phyloP scores from a whole-genome alignment of 2,113 vertebrate genomes.

The Chunga burmeisteri region DNA sequence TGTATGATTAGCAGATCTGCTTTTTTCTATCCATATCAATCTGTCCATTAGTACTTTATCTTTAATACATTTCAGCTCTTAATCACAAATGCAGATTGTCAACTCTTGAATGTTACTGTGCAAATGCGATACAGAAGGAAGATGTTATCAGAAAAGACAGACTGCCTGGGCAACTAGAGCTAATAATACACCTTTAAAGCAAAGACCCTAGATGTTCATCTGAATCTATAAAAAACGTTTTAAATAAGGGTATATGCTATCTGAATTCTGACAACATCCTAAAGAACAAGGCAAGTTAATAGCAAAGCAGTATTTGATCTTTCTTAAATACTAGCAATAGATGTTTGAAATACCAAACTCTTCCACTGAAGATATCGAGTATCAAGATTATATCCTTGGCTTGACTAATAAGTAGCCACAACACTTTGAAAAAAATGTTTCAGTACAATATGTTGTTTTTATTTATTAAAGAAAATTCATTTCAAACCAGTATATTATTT shows the following conservation, averaged over 20 bases:
- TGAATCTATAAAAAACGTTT: background rate
- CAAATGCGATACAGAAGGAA: background rate
- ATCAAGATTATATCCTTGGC: background rate
- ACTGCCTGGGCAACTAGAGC: background rate
- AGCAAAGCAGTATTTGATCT: background rate
- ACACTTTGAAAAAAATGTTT: no score
- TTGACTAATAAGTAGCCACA: background rate
- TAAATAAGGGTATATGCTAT: background rate
- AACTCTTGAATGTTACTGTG: background rate
- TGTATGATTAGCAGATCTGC: background rate
- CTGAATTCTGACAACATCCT: background rate
- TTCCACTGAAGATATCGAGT: background rate
- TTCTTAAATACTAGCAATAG: background rate
- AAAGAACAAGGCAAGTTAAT: background rate
- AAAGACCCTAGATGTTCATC: background rate
- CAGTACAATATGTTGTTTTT: no score
- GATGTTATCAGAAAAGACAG: background rate
- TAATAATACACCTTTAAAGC: background rate
- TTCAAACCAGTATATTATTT: background rate
- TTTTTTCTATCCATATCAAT: background rate
- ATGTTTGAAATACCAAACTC: background rate
- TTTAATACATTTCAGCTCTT: background rate
- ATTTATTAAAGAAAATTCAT: background rate
- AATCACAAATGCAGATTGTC: background rate
- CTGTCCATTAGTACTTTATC: background rate